Base-by-base conservation (phyloP, 2,797 vertebrate species). In the Nannoperca obscura region DNA sequence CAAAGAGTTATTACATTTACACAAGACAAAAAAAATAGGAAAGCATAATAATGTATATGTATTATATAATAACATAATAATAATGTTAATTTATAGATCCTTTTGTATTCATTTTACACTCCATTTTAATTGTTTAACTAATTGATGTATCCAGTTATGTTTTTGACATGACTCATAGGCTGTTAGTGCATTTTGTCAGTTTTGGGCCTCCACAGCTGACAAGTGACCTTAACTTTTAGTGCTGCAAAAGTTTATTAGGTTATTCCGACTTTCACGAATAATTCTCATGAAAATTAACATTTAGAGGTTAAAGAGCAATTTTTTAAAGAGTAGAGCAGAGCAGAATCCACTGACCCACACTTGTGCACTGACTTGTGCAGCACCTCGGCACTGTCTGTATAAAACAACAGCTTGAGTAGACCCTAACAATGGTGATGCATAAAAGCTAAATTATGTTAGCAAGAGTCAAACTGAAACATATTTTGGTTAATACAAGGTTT, bases 401-500 rank as follows among this genome's bases (percentile, higher is more conserved):
- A 0, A 57, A 69, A 22, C 49, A 40, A 32, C 27, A n/a, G 54
- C 44, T 63, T 4, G 32, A 49, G 7, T 1, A 49, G 9, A 57
- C 2, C 8, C 38, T 11, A 34, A 40, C 20, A 46, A 38, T 20
- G 8, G 20, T 3, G 52, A 40, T 14, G 52, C 24, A 76, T 24
- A 24, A 30, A 69, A 30, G 34, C 61, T 42, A 61, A 1, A 74
- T 34, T 50, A 38, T 13, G 4, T 49, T 24, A 60, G 24, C 7
- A 65, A 70, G 22, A 69, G 67, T 76, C 62, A 75, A 82, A 61
- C 65, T 69, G 74, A 86, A 76, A 80, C 76, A 58, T 86, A 71
- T 44, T 67, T 58, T 60, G n/a, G 73, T 78, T 32, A 79, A 80
- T 74, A 80, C 30, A 74, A 38, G 1, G 19, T 67, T 54, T 77